These are phyloP conservation scores for Microtus richardsoni DNA, from an alignment of 2,113 vertebrate species.

Conservation along the genomic window DNA sequence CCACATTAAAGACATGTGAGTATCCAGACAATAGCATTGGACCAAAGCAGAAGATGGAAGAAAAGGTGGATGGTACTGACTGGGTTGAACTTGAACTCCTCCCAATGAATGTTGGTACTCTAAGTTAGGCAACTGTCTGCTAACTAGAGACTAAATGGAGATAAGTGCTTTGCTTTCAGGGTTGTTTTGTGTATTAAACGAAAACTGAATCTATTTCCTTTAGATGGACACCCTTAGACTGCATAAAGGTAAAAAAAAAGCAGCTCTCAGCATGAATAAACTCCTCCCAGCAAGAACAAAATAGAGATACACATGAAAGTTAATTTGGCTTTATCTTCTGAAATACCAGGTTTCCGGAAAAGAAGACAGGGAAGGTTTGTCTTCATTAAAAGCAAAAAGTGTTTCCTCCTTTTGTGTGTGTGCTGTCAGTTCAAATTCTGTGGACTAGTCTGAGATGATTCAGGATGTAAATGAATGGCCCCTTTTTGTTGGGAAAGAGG, in stretches of 20 bases:
- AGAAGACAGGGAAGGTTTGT: conserved; percentile 55
- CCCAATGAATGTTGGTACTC: not conserved
- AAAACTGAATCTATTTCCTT: conserved; percentile 73
- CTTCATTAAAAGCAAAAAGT: conserved; percentile 69
- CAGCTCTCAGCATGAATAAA: conserved; percentile 60
- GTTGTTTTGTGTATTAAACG: conserved; percentile 55
- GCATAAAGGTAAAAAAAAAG: conserved; percentile 39
- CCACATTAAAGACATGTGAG: not conserved
- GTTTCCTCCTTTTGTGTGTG: conserved; percentile 33
- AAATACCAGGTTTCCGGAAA: conserved; percentile 63
- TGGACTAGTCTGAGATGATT: not conserved
- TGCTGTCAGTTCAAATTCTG: not conserved
- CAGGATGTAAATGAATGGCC: not conserved
- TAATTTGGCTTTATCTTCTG: conserved; percentile 71
- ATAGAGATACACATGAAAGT: conserved; percentile 48
- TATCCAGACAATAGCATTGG: not conserved
- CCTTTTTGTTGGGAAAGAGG: not conserved
- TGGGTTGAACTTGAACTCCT: conserved; percentile 19
- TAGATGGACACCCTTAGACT: conserved; percentile 58
- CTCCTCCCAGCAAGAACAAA: conserved; percentile 70
- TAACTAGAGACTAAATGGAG: not conserved
- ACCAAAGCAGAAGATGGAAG: not conserved
- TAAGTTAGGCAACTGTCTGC: not conserved
- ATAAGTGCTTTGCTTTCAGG: conserved; percentile 36
- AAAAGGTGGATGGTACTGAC: not conserved